These are phyloP conservation scores for Agapostemon virescens DNA, from an alignment of 2,888 invertebrate species.

Conservation along the genomic window DNA sequence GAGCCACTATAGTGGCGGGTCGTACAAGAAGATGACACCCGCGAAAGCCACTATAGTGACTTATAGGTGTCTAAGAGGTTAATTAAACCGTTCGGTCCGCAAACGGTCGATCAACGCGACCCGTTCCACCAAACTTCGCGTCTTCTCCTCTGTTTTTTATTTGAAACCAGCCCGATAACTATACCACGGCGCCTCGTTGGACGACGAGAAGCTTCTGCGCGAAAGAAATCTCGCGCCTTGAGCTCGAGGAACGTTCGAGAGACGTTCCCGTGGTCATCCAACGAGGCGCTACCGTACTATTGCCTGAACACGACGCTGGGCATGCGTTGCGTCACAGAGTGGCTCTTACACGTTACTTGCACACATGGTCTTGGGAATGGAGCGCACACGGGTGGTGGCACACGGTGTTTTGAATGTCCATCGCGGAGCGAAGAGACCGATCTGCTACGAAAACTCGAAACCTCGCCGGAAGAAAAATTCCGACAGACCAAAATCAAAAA, in stretches of 20 bases:
- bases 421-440: conserved; percentile 32
- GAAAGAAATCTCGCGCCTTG: too few species aligned
- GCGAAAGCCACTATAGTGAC: too few species aligned
- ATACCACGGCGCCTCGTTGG: background rate
- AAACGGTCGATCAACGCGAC: background rate
- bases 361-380: conserved; percentile 59
- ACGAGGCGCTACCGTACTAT: background rate
- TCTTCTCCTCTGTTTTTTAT: background rate
- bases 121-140: background rate
- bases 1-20: too few species aligned
- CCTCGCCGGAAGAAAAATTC: too few species aligned
- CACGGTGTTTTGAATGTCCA: conserved; percentile 40
- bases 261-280: too few species aligned
- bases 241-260: too few species aligned
- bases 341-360: conserved; percentile 53
- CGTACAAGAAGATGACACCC: too few species aligned
- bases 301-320: conserved; percentile 56
- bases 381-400: conserved; percentile 49
- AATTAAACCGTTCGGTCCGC: background rate
- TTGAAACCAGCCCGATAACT: conserved; percentile 2
- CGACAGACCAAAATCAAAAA: too few species aligned
- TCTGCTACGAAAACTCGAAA: too few species aligned
- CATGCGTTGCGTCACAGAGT: conserved; percentile 30
- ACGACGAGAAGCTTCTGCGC: background rate
- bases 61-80: too few species aligned